A percentile compares a stretch with the other conserved stretches of the same genome.
phyloP scores from a whole-genome alignment of 1,140 invertebrate genomes.

The Ostrea denselamellosa region DNA sequence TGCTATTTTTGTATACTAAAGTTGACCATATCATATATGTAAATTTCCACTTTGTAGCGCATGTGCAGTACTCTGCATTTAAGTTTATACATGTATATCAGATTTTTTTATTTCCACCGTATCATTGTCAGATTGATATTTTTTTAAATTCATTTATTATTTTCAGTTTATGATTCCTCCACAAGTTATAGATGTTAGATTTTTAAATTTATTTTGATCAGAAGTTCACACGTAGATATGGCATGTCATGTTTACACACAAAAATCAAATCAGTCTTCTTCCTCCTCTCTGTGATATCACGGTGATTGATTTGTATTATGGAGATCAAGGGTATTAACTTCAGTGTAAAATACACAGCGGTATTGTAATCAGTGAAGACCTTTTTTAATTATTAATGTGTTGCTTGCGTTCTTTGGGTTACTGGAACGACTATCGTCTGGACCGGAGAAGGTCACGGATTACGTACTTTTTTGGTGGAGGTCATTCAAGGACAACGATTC shows the following conservation, averaged over 20 bases:
- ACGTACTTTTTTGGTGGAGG: neutral
- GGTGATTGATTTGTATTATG: neutral
- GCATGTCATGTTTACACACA: neutral
- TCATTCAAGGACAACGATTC: neutral
- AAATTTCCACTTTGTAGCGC: too few species aligned
- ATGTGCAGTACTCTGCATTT: too few species aligned
- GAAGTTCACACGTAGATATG: neutral
- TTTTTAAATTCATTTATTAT: too few species aligned
- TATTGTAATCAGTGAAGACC: neutral
- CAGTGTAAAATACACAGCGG: neutral
- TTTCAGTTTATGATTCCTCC: too few species aligned
- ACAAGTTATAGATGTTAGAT: too few species aligned
- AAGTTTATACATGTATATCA: too few species aligned
- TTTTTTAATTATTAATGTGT: neutral
- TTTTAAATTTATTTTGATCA: too few species aligned
- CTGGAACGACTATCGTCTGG: neutral
- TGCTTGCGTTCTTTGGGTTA: neutral
- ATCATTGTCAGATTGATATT: too few species aligned
- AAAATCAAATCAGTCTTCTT: neutral
- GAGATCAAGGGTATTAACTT: neutral
- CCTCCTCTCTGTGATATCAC: neutral
- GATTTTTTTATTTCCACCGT: too few species aligned
- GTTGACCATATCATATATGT: too few species aligned
- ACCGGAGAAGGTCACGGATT: neutral
- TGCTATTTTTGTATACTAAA: too few species aligned